A percentile compares a stretch with the other conserved stretches of the same genome.
Conservation (phyloP, 2,888 invertebrate genomes). For the Tuberolachnus salignus region DNA sequence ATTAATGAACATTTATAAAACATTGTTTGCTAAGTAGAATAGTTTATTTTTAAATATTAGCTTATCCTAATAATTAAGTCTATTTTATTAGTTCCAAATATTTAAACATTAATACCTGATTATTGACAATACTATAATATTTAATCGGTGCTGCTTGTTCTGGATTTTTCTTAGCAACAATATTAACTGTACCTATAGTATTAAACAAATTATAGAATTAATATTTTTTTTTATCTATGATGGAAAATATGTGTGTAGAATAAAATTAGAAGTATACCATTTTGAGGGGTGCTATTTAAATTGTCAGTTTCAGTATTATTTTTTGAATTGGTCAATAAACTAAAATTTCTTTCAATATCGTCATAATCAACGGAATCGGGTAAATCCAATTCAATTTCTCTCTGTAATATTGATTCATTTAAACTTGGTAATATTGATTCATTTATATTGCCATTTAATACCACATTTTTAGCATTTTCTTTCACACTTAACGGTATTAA, state of each 20-base stretch:
- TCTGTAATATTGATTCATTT: too few species aligned
- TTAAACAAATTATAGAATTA: background rate
- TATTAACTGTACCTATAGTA: background rate
- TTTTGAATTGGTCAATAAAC: background rate
- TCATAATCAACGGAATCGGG: constrained; percentile 7
- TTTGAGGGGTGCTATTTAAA: background rate
- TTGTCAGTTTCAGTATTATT: constrained; percentile 24
- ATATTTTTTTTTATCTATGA: background rate
- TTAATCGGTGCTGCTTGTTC: background rate
- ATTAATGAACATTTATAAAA: too few species aligned
- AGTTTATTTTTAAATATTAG: too few species aligned
- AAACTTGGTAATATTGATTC: too few species aligned
- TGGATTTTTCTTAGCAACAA: background rate
- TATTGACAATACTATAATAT: constrained; percentile 8
- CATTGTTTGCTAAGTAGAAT: too few species aligned
- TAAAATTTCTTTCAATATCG: background rate
- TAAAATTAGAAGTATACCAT: constrained; percentile 2
- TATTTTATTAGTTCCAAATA: background rate
- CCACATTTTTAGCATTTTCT: too few species aligned
- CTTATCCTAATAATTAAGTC: too few species aligned
- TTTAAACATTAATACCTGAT: constrained; percentile 11
- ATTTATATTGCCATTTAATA: too few species aligned
- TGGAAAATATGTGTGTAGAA: background rate
- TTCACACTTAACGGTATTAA: too few species aligned
- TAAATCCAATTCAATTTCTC: constrained; percentile 28